Percentiles rank a stretch among this genome's conserved stretches.
These are phyloP conservation scores for Hipparchia semele DNA, from an alignment of 2,888 invertebrate species.

Conservation along the genomic window DNA sequence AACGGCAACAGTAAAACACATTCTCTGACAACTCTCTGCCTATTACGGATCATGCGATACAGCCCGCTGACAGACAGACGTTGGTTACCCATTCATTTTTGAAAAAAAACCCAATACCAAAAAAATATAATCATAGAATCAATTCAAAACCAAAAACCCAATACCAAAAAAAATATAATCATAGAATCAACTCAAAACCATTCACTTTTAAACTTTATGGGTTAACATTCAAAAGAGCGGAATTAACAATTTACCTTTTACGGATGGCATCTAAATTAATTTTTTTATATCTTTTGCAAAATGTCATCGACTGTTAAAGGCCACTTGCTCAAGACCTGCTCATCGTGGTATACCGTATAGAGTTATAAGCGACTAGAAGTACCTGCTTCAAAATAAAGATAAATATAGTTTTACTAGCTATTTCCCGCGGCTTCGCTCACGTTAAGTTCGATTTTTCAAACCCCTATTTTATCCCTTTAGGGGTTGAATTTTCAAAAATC, in stretches of 20 bases:
- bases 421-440: no score
- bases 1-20: no score
- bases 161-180: no score
- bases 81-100: no score
- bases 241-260: not conserved
- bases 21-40: no score
- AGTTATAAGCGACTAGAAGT: not conserved
- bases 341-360: not conserved
- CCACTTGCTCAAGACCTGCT: not conserved
- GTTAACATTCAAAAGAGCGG: not conserved
- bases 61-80: no score
- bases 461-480: no score
- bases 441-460: not conserved
- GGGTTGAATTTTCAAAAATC: no score
- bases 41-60: no score
- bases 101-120: no score
- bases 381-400: not conserved
- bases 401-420: not conserved
- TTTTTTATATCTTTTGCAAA: not conserved
- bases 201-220: not conserved
- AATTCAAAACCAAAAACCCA: not conserved
- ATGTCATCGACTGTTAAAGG: conserved; percentile 6
- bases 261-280: not conserved
- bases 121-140: no score
- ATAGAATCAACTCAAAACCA: not conserved